Conservation (phyloP, 2,888 invertebrate species). For the Urechis unicinctus region DNA sequence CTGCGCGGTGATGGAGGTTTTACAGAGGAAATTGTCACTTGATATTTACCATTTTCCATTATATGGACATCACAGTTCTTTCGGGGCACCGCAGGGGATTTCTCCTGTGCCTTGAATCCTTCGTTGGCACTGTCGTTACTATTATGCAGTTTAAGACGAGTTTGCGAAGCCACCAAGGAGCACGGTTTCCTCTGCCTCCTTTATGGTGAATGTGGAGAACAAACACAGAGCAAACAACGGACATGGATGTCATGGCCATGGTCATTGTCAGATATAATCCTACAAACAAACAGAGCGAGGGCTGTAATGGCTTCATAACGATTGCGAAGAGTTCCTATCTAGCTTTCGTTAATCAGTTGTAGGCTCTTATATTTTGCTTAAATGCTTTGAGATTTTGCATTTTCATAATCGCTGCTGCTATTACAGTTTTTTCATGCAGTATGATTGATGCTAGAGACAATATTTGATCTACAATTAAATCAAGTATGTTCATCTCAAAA, state of each 20-base stretch:
- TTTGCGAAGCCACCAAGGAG: constrained; percentile 29
- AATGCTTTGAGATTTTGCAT: too few species aligned
- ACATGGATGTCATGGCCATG: constrained; percentile 40
- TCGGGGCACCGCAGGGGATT: not conserved
- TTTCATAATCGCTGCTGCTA: too few species aligned
- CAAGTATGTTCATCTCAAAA: too few species aligned
- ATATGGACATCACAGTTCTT: not conserved
- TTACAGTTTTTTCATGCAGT: too few species aligned
- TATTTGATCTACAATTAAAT: too few species aligned
- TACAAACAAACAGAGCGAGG: too few species aligned
- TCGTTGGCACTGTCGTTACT: constrained; percentile 8
- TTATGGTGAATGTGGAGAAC: constrained; percentile 41
- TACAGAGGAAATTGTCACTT: not conserved
- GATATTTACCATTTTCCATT: not conserved
- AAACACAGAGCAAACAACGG: constrained; percentile 39
- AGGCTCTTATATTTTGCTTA: too few species aligned
- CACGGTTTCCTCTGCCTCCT: constrained; percentile 28
- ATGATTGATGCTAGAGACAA: too few species aligned
- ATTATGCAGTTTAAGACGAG: constrained; percentile 9
- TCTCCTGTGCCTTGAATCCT: not conserved
- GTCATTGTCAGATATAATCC: constrained; percentile 45
- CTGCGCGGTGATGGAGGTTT: too few species aligned
- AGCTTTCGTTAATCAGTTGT: too few species aligned
- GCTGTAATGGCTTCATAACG: too few species aligned
- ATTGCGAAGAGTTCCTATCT: too few species aligned